phyloP scores from a whole-genome alignment of 1,140 invertebrate species.

The Drosophila insularis region DNA sequence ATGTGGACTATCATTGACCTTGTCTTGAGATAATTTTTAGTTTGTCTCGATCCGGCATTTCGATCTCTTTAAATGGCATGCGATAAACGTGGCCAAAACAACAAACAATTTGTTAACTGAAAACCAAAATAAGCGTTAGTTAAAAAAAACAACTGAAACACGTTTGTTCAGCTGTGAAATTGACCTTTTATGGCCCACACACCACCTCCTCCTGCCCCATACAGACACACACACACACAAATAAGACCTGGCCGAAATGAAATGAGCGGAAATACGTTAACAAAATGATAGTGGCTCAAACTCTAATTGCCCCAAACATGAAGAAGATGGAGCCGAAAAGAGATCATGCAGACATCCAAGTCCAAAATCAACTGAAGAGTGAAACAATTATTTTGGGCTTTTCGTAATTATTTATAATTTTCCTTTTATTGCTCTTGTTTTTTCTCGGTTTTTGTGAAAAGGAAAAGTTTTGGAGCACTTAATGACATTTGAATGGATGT shows the following conservation, averaged over 20 bases:
- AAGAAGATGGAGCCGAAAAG: constrained; percentile 18
- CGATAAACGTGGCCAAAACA: constrained; percentile 58
- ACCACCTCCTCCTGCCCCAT: constrained; percentile 10
- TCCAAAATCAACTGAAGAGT: constrained; percentile 9
- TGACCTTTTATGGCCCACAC: constrained; percentile 68
- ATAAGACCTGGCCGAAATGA: constrained; percentile 20
- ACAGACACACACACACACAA: constrained; percentile 1
- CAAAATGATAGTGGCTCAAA: constrained; percentile 51
- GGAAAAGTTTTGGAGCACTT: constrained; percentile 1
- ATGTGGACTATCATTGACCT: constrained; percentile 26
- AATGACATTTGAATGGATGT: background rate
- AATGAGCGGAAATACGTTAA: constrained; percentile 68
- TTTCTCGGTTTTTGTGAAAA: background rate
- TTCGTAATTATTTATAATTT: constrained; percentile 10
- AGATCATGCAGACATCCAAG: constrained; percentile 29
- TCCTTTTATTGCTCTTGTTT: constrained; percentile 4
- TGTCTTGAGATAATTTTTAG: constrained; percentile 63
- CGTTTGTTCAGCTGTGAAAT: constrained; percentile 77
- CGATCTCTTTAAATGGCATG: constrained; percentile 61
- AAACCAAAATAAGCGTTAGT: constrained; percentile 33
- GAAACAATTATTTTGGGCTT: constrained; percentile 19
- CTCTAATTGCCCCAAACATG: constrained; percentile 15
- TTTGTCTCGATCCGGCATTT: constrained; percentile 17
- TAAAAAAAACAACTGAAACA: constrained; percentile 37
- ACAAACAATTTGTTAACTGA: constrained; percentile 45